phyloP scores from a whole-genome alignment of 2,797 vertebrate species.

The Scolopax rusticola region DNA sequence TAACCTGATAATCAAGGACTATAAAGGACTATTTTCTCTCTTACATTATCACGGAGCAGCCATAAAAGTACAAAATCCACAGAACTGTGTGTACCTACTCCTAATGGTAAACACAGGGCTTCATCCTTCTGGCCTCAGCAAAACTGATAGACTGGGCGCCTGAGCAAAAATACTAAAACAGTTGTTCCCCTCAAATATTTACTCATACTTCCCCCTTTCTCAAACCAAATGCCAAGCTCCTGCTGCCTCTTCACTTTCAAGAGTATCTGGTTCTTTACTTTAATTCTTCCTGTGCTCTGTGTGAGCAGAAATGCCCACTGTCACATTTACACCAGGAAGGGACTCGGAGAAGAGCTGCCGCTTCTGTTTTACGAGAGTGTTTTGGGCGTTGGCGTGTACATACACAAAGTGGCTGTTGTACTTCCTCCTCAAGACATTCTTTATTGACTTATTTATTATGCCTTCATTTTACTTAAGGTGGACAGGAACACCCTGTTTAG shows the following conservation, averaged over 20 bases:
- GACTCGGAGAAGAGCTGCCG: neutral
- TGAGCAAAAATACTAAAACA: slow-evolving; percentile 15
- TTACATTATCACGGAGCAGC: slow-evolving; percentile 76
- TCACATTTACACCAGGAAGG: slow-evolving; percentile 31
- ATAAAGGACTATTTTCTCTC: slow-evolving; percentile 83
- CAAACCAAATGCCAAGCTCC: slow-evolving; percentile 14
- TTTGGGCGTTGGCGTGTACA: neutral
- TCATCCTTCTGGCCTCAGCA: slow-evolving; percentile 26
- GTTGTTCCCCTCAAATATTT: slow-evolving; percentile 53
- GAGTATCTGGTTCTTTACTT: neutral
- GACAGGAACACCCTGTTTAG: neutral
- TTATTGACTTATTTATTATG: slow-evolving; percentile 46
- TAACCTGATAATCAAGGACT: slow-evolving; percentile 76
- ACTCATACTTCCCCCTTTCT: slow-evolving; percentile 29
- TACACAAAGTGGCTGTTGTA: neutral
- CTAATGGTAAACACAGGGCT: slow-evolving; percentile 51
- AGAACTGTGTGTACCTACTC: slow-evolving; percentile 52
- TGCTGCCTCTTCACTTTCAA: slow-evolving; percentile 29
- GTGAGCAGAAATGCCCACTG: neutral
- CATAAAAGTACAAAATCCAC: slow-evolving; percentile 85
- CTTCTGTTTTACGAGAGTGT: slow-evolving; percentile 9
- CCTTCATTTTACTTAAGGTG: neutral
- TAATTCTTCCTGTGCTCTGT: neutral
- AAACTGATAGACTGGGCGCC: neutral
- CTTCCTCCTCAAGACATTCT: slow-evolving; percentile 21